Evolutionary conservation across 1,140 invertebrate genomes (phyloP).

Genomic region (Pinna nobilis): DNA sequence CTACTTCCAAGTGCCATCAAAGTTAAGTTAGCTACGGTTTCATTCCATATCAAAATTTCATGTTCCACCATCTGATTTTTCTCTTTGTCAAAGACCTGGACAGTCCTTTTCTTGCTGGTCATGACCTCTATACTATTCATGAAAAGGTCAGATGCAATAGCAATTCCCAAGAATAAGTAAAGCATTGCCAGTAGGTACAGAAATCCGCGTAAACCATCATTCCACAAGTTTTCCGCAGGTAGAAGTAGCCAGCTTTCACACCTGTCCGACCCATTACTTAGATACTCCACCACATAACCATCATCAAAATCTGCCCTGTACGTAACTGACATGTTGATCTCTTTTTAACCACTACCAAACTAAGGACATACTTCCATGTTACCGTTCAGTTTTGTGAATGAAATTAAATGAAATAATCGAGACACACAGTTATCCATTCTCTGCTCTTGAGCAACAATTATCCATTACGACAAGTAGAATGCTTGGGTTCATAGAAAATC

Average conservation of each 20-base stretch:
- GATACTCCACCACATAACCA: constrained; percentile 61
- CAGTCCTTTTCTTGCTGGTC: constrained; percentile 66
- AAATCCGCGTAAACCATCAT: constrained; percentile 54
- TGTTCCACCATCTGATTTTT: constrained; percentile 60
- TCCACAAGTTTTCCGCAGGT: constrained; percentile 71
- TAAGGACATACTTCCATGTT: too few species aligned
- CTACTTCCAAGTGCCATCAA: constrained; percentile 78
- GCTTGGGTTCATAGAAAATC: neutral
- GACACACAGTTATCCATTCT: constrained; percentile 1
- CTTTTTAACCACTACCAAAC: too few species aligned
- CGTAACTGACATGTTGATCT: neutral
- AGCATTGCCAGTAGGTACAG: constrained; percentile 65
- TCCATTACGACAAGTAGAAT: neutral
- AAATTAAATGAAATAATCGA: neutral
- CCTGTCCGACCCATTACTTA: constrained; percentile 33
- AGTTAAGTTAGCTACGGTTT: constrained; percentile 78
- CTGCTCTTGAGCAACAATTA: neutral
- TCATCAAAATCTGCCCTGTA: neutral
- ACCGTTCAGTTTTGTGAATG: neutral
- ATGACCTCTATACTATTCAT: constrained; percentile 80
- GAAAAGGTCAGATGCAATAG: constrained; percentile 79
- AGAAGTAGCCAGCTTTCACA: constrained; percentile 68
- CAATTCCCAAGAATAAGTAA: constrained; percentile 74
- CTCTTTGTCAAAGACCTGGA: constrained; percentile 64
- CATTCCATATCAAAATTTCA: constrained; percentile 76